These are phyloP conservation scores for Sus scrofa DNA, from an alignment of 2,113 vertebrate genomes.

Conservation along the genomic window DNA sequence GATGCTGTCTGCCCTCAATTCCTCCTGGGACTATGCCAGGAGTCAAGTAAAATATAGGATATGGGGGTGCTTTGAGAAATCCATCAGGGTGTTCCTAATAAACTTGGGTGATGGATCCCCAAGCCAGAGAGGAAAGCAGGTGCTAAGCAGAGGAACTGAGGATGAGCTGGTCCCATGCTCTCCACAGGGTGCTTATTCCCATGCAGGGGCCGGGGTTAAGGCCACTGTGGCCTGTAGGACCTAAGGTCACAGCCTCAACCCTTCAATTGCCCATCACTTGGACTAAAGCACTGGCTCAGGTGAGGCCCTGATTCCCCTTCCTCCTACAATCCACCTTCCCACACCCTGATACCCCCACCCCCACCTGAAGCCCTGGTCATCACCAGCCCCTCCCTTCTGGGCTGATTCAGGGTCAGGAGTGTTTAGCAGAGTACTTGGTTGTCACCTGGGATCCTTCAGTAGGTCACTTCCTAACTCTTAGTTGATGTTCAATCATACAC, in stretches of 20 bases:
- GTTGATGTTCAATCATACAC: neutral
- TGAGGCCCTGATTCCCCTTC: neutral
- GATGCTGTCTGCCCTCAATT: neutral
- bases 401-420: too few species aligned
- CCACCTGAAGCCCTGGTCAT: neutral
- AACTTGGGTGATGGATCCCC: neutral
- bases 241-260: neutral
- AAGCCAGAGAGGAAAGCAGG: neutral
- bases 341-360: neutral
- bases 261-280: neutral
- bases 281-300: neutral
- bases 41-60: neutral
- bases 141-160: neutral
- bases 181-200: neutral
- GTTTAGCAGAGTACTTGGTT: neutral
- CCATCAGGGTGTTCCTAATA: neutral
- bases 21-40: rapidly evolving
- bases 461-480: neutral
- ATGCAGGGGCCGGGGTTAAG: neutral
- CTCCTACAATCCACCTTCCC: neutral
- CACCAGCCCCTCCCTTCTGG: rapidly evolving
- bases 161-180: neutral
- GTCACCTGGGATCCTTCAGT: rapidly evolving
- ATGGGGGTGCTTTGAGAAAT: neutral
- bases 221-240: neutral